phyloP scores from a whole-genome alignment of 2,888 invertebrate genomes.

The Steinernema carpocapsae region DNA sequence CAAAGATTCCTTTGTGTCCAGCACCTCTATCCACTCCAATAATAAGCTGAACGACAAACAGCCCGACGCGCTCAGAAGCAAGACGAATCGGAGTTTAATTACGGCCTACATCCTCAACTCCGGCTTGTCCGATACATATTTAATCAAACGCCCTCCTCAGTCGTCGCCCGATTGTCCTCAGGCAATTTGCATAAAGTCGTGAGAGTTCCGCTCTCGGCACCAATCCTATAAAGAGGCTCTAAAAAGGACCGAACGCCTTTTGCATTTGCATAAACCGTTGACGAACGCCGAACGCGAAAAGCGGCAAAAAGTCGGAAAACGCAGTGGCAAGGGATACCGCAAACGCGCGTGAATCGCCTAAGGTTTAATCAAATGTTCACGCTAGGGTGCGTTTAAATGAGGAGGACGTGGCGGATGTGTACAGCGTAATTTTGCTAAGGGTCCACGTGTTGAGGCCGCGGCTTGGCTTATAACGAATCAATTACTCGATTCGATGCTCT shows the following conservation, averaged over 20 bases:
- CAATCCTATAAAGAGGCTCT: neutral
- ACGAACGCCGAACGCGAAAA: neutral
- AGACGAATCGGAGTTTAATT: slow-evolving; percentile 32
- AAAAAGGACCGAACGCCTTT: too few species aligned
- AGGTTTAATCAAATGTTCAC: slow-evolving; percentile 8
- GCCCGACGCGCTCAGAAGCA: neutral
- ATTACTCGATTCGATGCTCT: too few species aligned
- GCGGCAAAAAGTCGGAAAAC: slow-evolving; percentile 14
- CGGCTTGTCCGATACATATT: slow-evolving; percentile 32
- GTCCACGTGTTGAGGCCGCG: too few species aligned
- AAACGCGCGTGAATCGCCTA: neutral
- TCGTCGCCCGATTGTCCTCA: slow-evolving; percentile 33
- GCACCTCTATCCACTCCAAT: neutral
- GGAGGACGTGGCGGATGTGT: too few species aligned
- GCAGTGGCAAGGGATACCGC: neutral
- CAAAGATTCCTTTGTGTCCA: neutral
- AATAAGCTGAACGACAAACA: slow-evolving; percentile 12
- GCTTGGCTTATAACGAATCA: too few species aligned
- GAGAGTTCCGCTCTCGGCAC: slow-evolving; percentile 29
- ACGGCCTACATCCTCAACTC: slow-evolving; percentile 16
- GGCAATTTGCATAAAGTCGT: slow-evolving; percentile 33
- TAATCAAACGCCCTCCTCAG: slow-evolving; percentile 28
- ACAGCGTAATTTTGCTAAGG: too few species aligned
- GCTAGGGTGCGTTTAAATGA: neutral
- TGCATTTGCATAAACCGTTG: slow-evolving; percentile 29